phyloP scores from a whole-genome alignment of 2,888 invertebrate species.

The Acholoe squamosa region DNA sequence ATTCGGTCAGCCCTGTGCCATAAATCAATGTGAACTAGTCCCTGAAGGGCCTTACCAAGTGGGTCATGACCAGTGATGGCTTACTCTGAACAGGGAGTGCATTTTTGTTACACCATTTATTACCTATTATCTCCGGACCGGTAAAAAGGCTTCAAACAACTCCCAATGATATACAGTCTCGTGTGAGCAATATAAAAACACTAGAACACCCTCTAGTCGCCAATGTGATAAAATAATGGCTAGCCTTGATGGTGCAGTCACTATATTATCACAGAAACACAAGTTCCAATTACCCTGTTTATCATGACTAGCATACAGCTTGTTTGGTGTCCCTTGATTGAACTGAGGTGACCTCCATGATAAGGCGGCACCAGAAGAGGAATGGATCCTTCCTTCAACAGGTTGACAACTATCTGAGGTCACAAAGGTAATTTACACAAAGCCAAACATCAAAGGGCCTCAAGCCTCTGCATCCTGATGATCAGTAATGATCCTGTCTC shows the following conservation, averaged over 20 bases:
- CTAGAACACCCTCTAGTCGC: background rate
- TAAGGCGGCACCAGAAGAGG: background rate
- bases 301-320: background rate
- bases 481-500: constrained; percentile 21
- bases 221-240: background rate
- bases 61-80: background rate
- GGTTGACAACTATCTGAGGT: constrained; percentile 42
- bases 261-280: background rate
- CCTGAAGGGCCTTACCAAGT: background rate
- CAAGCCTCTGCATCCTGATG: background rate
- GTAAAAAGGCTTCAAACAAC: background rate
- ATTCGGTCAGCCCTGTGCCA: background rate
- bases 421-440: background rate
- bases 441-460: background rate
- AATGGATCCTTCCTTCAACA: background rate
- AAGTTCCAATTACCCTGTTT: constrained; percentile 12
- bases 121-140: background rate
- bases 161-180: background rate
- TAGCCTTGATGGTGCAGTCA: background rate
- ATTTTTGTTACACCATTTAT: background rate
- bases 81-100: background rate
- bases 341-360: background rate
- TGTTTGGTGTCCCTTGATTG: background rate
- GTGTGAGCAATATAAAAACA: background rate
- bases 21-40: constrained; percentile 27